These are phyloP conservation scores for Brachionus paranguensis DNA, from an alignment of 1,140 invertebrate genomes.

Conservation along the genomic window DNA sequence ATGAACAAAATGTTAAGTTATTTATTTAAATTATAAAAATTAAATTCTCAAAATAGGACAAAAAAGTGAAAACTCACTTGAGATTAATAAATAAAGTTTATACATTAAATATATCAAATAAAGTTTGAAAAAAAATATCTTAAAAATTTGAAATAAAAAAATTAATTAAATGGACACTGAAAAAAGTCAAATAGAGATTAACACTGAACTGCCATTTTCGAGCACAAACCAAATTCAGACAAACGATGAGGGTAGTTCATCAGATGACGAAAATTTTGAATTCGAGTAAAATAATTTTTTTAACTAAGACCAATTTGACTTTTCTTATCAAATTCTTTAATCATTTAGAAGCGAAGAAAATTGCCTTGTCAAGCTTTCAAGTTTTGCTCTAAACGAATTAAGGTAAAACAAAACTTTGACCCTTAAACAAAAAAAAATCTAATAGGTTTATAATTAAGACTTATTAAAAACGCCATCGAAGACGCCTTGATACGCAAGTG, in stretches of 20 bases:
- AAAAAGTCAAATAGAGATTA: not conserved
- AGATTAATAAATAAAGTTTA: too few relatives aligned
- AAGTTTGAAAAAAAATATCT: not conserved
- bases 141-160: not conserved
- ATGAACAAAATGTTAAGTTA: too few relatives aligned
- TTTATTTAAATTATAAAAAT: too few relatives aligned
- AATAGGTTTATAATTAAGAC: not conserved
- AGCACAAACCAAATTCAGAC: not conserved
- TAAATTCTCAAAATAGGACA: too few relatives aligned
- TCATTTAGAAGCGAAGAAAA: not conserved
- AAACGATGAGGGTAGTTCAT: not conserved
- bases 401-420: not conserved
- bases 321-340: not conserved
- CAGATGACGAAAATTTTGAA: slow-evolving; percentile 6
- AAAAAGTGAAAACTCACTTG: too few relatives aligned
- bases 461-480: slow-evolving; percentile 23
- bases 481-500: not conserved
- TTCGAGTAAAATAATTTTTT: not conserved
- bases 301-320: too few relatives aligned
- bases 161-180: not conserved
- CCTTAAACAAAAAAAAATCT: not conserved
- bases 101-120: not conserved
- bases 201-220: not conserved
- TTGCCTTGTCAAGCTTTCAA: not conserved
- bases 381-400: slow-evolving; percentile 3